Percentiles rank a stretch among this genome's conserved stretches.
Conservation (phyloP, 2,888 invertebrate genomes). For the Mythimna ferrago region DNA sequence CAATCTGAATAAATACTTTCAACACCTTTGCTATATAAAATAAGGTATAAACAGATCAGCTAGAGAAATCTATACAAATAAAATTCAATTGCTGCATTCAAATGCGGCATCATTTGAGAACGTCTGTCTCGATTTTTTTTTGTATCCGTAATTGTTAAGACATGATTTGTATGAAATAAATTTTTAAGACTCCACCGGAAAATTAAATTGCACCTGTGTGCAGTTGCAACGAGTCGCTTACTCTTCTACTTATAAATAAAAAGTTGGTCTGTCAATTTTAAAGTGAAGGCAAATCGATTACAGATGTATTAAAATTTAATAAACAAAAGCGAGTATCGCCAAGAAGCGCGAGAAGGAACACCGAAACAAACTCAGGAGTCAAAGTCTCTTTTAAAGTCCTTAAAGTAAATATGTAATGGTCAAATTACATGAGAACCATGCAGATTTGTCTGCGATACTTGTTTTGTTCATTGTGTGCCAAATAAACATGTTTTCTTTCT, state of each 20-base stretch:
- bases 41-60: background rate
- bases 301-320: background rate
- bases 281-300: background rate
- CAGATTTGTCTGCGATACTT: no score
- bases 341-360: no score
- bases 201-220: background rate
- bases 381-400: no score
- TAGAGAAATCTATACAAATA: conserved; percentile 3
- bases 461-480: no score
- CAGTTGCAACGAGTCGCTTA: background rate
- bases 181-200: background rate
- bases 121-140: background rate
- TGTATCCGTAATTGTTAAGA: background rate
- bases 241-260: no score
- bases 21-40: conserved; percentile 18
- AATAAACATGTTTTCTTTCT: no score
- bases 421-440: no score
- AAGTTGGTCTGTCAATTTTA: background rate
- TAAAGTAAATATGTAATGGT: no score
- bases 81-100: background rate
- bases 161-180: background rate
- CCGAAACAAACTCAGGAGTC: no score
- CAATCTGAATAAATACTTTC: conserved; percentile 33
- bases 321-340: background rate
- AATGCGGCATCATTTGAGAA: background rate